A percentile compares a stretch with the other conserved stretches of the same genome.
phyloP scores from a whole-genome alignment of 2,113 vertebrate genomes.

The Pseudorhombus dupliciocellatus region DNA sequence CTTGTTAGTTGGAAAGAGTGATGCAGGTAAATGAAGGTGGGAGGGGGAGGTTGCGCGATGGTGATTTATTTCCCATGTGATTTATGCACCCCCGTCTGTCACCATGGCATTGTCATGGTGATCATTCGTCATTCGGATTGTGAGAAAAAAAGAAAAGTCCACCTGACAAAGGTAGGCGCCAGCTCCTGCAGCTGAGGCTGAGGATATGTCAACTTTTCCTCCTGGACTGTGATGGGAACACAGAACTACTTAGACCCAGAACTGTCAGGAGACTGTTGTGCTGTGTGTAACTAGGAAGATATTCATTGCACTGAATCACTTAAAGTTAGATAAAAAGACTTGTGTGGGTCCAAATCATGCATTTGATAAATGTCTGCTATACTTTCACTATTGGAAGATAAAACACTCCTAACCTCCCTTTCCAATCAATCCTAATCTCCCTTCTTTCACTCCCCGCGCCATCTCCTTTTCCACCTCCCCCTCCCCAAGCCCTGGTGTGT shows the following conservation, averaged over 20 bases:
- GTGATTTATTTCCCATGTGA: conserved; percentile 59
- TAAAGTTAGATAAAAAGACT: conserved; percentile 22
- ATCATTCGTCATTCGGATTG: conserved; percentile 53
- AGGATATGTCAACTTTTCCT: conserved; percentile 19
- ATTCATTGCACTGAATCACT: conserved; percentile 16
- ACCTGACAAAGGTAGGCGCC: conserved; percentile 52
- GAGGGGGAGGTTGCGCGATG: conserved; percentile 33
- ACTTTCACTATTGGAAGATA: conserved; percentile 12
- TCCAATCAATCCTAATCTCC: conserved; percentile 42
- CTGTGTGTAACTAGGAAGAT: conserved; percentile 26
- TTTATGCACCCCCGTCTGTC: conserved; percentile 53
- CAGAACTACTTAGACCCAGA: not conserved
- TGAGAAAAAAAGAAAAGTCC: conserved; percentile 67
- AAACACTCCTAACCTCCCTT: conserved; percentile 33
- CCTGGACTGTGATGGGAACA: conserved; percentile 12
- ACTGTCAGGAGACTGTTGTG: conserved; percentile 1
- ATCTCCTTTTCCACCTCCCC: conserved; percentile 26
- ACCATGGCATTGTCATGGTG: conserved; percentile 58
- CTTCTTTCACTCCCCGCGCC: conserved; percentile 39
- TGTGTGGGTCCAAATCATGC: conserved; percentile 6
- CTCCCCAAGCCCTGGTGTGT: conserved; percentile 1
- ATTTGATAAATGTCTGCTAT: conserved; percentile 22
- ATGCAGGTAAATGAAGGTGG: conserved; percentile 50
- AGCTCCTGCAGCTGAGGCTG: conserved; percentile 48
- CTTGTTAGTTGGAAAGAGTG: conserved; percentile 55